These are phyloP conservation scores for Dicerorhinus sumatrensis DNA, from an alignment of 2,113 vertebrate genomes.

Conservation along the genomic window DNA sequence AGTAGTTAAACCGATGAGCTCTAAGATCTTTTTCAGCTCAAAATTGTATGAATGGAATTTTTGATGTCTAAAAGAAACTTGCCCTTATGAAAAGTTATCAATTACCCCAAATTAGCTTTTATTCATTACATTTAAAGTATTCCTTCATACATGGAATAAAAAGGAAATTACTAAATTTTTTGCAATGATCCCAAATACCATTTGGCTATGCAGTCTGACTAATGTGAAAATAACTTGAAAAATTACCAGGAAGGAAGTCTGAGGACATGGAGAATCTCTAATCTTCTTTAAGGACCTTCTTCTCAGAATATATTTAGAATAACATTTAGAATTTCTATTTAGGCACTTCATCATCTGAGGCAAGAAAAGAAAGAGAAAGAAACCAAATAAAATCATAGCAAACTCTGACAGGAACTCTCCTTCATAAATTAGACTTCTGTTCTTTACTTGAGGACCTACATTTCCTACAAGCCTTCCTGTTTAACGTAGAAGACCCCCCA, in stretches of 20 bases:
- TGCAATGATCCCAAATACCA: neutral
- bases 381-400: neutral
- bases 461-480: neutral
- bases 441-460: neutral
- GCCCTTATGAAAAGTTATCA: constrained; percentile 37
- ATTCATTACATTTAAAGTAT: neutral
- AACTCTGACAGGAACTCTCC: neutral
- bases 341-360: neutral
- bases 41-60: neutral
- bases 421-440: constrained; percentile 47
- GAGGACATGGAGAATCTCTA: neutral
- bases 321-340: neutral
- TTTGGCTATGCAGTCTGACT: neutral
- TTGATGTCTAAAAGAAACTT: constrained; percentile 31
- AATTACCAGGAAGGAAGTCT: neutral
- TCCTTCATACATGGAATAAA: neutral
- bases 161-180: constrained; percentile 28
- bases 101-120: constrained; percentile 40
- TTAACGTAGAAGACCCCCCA: neutral
- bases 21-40: neutral
- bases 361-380: constrained; percentile 45
- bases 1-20: neutral
- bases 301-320: neutral
- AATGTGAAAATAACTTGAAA: neutral
- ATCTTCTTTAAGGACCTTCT: neutral